Base-by-base conservation (phyloP, 2,113 vertebrate genomes). In the Chaetura pelagica region DNA sequence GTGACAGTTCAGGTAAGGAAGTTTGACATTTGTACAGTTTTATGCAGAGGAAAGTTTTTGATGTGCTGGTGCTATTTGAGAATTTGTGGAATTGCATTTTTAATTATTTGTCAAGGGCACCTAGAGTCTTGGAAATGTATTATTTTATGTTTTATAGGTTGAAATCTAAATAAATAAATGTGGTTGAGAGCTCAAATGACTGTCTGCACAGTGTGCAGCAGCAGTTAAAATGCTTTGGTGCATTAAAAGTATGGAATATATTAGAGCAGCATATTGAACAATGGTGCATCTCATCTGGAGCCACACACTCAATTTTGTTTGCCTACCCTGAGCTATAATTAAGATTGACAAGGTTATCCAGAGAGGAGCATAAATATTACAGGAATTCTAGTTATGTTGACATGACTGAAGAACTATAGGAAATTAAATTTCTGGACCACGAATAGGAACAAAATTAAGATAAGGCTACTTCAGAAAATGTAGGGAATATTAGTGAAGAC, bases 31-130 rank as follows among this genome's bases (percentile, higher is more conserved):
- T 6, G 12, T 15, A 12, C 1, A 1, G 24, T 10, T 61, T 90
- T 61, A 8, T 7, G 27, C 46, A 26, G 51, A 58, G 67, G 20
- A 40, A 77, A 67, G 15, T 55, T 80, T 71, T 46, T 55, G 79
- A 71, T 52, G 64, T 72, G 64, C 77, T 51, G 73, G 10, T 35
- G 42, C 51, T 68, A 4, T 16, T 57, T 22, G 46, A 55, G 61
- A 64, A 64, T 34, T 46, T 10, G 26, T 46, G 22, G 29, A 63
- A 89, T 55, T 78, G 88, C 80, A 51, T 68, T 57, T 92, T 75
- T 78, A 92, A 92, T 93, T 78, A 55, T 68, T 91, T 91, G 93
- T 92, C 91, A 94, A 87, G 94, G 95, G 94, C 94, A 89, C 76
- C 73, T 75, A 30, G 73, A 64, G 34, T 22, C 64, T 76, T 4